A percentile compares a stretch with the other conserved stretches of the same genome.
These are phyloP conservation scores for Volucella bombylans DNA, from an alignment of 2,888 invertebrate species.

Conservation along the genomic window DNA sequence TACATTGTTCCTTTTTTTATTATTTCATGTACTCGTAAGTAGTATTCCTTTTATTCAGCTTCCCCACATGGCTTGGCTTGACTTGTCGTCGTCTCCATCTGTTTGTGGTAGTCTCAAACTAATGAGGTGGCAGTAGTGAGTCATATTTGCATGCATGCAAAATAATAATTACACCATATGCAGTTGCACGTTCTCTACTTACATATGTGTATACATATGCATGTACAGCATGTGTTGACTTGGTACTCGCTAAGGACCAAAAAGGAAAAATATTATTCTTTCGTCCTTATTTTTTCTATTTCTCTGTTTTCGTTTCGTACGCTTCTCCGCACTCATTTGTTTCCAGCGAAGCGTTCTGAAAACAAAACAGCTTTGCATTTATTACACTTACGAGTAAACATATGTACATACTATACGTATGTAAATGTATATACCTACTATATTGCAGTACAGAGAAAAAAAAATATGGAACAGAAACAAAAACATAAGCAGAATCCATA, in stretches of 20 bases:
- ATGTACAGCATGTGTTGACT: too few relatives aligned
- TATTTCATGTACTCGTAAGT: conserved; percentile 15
- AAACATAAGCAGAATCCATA: background rate
- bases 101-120: conserved; percentile 63
- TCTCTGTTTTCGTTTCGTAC: conserved; percentile 19
- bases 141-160: conserved; percentile 70
- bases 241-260: conserved; percentile 51
- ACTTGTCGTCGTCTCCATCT: conserved; percentile 47
- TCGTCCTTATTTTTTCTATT: conserved; percentile 15
- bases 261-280: conserved; percentile 52
- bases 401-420: background rate
- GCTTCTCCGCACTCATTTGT: conserved; percentile 53
- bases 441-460: conserved; percentile 5
- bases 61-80: conserved; percentile 27
- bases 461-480: too few relatives aligned
- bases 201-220: too few relatives aligned
- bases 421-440: too few relatives aligned
- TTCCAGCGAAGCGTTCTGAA: conserved; percentile 54
- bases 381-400: conserved; percentile 33
- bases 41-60: conserved; percentile 11
- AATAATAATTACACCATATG: conserved; percentile 71
- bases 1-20: conserved; percentile 30
- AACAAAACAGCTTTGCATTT: conserved; percentile 64
- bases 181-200: conserved; percentile 37
- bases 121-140: conserved; percentile 72